A percentile compares a stretch with the other conserved stretches of the same genome.
Evolutionary conservation across 2,888 invertebrate genomes (phyloP).

Genomic region (Odontothrips loti): DNA sequence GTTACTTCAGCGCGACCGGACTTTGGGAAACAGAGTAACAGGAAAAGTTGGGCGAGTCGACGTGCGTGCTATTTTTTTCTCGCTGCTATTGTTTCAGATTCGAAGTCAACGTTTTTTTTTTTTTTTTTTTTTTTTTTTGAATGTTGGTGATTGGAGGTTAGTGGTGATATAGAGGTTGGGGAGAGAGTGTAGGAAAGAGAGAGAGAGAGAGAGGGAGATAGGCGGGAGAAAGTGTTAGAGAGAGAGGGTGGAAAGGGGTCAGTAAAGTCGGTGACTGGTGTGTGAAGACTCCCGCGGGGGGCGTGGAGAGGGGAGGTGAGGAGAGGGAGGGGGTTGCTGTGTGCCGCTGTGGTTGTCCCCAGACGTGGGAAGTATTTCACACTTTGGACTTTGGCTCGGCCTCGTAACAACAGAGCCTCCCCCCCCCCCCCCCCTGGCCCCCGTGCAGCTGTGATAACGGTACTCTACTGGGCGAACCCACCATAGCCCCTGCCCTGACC

Average conservation of each 20-base stretch:
- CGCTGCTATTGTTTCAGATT: not conserved
- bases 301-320: not conserved
- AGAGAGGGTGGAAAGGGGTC: not conserved
- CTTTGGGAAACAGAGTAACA: not conserved
- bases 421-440: no score
- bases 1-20: not conserved
- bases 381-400: not conserved
- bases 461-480: no score
- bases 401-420: not conserved
- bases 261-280: not conserved
- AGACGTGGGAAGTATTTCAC: conserved; percentile 6
- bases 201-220: not conserved
- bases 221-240: not conserved
- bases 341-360: not conserved
- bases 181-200: not conserved
- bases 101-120: not conserved
- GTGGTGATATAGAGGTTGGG: not conserved
- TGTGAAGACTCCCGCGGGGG: not conserved
- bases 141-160: no score
- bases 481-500: no score
- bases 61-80: not conserved
- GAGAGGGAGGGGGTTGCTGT: not conserved
- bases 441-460: no score
- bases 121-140: not conserved
- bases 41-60: not conserved